Evolutionary conservation across 2,113 vertebrate species (phyloP), one percentile per base, ranked within the genome.

Genomic region (Ptilorrhoa leucosticta): DNA sequence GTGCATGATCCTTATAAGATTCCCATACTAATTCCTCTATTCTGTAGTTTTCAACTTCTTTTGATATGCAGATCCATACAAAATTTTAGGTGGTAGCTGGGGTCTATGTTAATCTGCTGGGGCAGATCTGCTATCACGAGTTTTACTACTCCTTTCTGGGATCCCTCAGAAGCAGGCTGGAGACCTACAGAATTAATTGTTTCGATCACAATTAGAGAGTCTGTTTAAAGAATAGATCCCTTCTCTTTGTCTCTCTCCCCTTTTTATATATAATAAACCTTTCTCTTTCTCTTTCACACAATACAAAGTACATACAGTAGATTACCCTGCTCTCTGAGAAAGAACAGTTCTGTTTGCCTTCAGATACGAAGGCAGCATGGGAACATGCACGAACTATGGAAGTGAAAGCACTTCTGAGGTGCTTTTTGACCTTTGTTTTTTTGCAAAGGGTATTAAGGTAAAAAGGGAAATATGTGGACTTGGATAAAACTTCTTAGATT

Each of bases 401-500:
- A 60, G 27, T 90, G 14, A 87, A 93, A 90, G 44, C 45, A 72
- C 13, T 90, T 79, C 20, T 30, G 33, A 80, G 65, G 30, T 77
- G 48, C 5, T 72, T 85, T 94, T 76, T 47, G 56, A 26, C 31
- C 24, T 87, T 70, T 65, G 33, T 33, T 44, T 71, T 83, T 88
- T 56, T 58, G 39, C 22, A 58, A 84, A 75, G 64, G 35, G 15
- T 33, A 80, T 70, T 80, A 70, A 93, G 53, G 89, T 77, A 88
- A 89, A 63, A 85, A 90, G 82, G 68, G 37, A 93, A 95, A 89
- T 57, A 85, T 37, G 88, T 53, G 37, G 75, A 73, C 47, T 94
- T 0, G 10, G 83, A 94, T 93, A 93, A 94, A 97, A 95, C 19
- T 26, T 96, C 76, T 88, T 45, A 95, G 83, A 89, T 91, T 95